Evolutionary conservation across 2,888 invertebrate species (phyloP).

Genomic region (Xylocampa areola): DNA sequence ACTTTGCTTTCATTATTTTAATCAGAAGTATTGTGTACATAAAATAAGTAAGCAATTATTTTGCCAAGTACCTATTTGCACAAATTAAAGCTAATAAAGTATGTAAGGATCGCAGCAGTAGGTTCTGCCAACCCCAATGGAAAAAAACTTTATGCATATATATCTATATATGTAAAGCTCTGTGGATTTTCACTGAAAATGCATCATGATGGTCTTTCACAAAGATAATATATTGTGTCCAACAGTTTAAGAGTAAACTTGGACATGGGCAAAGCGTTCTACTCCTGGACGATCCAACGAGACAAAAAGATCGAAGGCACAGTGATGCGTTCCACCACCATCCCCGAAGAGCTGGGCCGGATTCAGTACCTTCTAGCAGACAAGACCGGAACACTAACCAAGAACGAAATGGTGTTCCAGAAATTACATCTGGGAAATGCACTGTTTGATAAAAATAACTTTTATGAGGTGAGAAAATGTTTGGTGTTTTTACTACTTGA

Average conservation of each 20-base stretch:
- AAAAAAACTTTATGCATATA: too few relatives aligned
- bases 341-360: constrained; percentile 99
- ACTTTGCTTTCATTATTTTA: too few relatives aligned
- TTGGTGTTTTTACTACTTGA: too few relatives aligned
- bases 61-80: too few relatives aligned
- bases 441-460: constrained; percentile 95
- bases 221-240: constrained; percentile 17
- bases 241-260: constrained; percentile 98
- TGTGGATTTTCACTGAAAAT: too few relatives aligned
- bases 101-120: too few relatives aligned
- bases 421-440: constrained; percentile 98
- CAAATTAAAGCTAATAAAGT: too few relatives aligned
- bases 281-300: constrained; percentile 98
- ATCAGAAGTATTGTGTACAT: too few relatives aligned
- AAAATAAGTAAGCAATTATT: too few relatives aligned
- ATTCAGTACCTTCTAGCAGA: constrained; percentile 99
- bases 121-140: too few relatives aligned
- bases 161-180: too few relatives aligned
- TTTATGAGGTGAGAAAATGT: constrained; percentile 94
- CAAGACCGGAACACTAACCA: constrained; percentile 99
- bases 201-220: too few relatives aligned
- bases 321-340: constrained; percentile 98
- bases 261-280: constrained; percentile 99
- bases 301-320: constrained; percentile 98
- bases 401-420: constrained; percentile 99